Base-by-base conservation (phyloP, 2,113 vertebrate genomes). In the Antechinus stuartii region DNA sequence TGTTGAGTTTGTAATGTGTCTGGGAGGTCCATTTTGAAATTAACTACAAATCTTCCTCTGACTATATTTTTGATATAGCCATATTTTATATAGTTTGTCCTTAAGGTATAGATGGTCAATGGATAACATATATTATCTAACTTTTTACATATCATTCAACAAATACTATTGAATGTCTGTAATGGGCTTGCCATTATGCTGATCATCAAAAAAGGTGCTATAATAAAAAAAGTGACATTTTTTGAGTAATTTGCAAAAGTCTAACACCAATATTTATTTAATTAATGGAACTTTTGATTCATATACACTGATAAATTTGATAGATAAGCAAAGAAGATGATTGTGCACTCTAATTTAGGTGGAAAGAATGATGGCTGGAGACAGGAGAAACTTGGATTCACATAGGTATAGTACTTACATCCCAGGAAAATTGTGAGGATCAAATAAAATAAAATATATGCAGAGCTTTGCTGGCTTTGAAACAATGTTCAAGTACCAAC, bases 251-350 rank as follows among this genome's bases (percentile, higher is more conserved):
- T 93, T 90, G 91, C 23, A 94, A 92, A 55, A 14, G 49, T 25
- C 53, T 68, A 42, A 27, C 6, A 89, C 95, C 95, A 94, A 97
- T 92, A 93, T 91, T 19, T 90, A 8, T 96, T 94, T 91, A 91
- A 50, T 56, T 61, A n/a, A 42, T n/a, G 84, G 42, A 54, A 91
- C 42, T 23, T 24, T 57, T 2, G 35, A 89, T n/a, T 92, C 54
- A 68, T 90, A 54, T 16, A 42, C 23, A 57, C 35, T 27, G 49
- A 49, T 7, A 30, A 23, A 54, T 47, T 94, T 94, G 90, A 49
- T 90, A 93, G 55, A 94, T 54, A 50, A 93, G 50, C 27, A 52
- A 53, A 95, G 22, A 23, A 24, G 26, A 91, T 19, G 42, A 3
- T 30, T 7, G 1, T 42, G 9, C 16, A 53, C 7, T 92, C 47